Conservation (phyloP, 1,140 invertebrate species). For the Antheraea pernyi region DNA sequence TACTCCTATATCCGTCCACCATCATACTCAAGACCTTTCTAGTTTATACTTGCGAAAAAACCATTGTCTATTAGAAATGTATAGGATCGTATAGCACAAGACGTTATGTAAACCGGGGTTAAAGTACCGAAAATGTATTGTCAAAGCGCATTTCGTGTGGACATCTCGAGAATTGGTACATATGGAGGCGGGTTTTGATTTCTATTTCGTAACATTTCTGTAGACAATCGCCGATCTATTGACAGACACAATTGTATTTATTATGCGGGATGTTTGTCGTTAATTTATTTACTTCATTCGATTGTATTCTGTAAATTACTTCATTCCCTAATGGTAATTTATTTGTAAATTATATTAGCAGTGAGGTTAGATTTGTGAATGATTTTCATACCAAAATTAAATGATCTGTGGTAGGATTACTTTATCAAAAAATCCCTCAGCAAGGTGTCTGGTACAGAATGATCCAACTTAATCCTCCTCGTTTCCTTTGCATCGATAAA, state of each 20-base stretch:
- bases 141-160: conserved; percentile 28
- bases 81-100: no score
- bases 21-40: no score
- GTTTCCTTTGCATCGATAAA: no score
- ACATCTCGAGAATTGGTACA: conserved; percentile 47
- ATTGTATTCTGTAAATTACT: conserved; percentile 11
- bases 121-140: conserved; percentile 45
- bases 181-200: conserved; percentile 46
- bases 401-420: no score
- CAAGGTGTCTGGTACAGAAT: no score
- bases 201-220: conserved; percentile 49
- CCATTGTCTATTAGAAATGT: no score
- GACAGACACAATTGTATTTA: conserved; percentile 14
- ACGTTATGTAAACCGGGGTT: conserved; percentile 21
- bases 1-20: no score
- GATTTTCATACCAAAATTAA: no score
- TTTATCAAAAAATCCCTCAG: no score
- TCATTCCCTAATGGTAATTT: not conserved
- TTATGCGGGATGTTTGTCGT: conserved; percentile 60
- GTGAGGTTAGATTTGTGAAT: no score
- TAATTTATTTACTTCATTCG: conserved; percentile 24
- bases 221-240: conserved; percentile 16
- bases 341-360: not conserved
- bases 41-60: no score
- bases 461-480: no score